These are phyloP conservation scores for Leistus spinibarbis DNA, from an alignment of 2,888 invertebrate genomes.

Conservation along the genomic window DNA sequence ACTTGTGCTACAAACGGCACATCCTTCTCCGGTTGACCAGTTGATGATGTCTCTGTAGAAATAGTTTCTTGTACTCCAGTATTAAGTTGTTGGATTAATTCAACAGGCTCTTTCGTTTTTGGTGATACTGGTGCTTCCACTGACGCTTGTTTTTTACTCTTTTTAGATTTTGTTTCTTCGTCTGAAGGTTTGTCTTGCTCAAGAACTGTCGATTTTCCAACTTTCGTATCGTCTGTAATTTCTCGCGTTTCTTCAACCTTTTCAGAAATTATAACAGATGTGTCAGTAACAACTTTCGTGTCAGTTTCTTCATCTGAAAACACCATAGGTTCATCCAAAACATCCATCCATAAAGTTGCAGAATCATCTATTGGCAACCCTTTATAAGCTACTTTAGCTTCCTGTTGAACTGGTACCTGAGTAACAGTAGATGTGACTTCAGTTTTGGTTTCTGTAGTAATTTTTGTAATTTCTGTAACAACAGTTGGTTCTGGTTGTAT, in stretches of 20 bases:
- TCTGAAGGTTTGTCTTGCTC: conserved; percentile 5
- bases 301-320: conserved; percentile 41
- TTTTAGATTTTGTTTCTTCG: neutral
- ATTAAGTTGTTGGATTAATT: too few relatives aligned
- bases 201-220: neutral
- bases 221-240: neutral
- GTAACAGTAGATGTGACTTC: neutral
- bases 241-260: neutral
- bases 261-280: neutral
- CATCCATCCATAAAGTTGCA: conserved; percentile 51
- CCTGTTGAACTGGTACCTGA: conserved; percentile 21
- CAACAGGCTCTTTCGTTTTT: neutral
- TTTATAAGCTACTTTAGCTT: conserved; percentile 38
- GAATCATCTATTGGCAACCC: conserved; percentile 46
- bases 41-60: neutral
- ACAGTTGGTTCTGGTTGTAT: neutral
- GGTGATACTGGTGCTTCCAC: neutral
- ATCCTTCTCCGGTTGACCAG: neutral
- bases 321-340: conserved; percentile 44
- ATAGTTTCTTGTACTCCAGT: neutral
- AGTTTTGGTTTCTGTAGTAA: conserved; percentile 35
- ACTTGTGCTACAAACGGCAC: neutral
- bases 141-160: conserved; percentile 27
- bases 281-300: neutral
- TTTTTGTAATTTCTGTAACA: conserved; percentile 15